A percentile compares a stretch with the other conserved stretches of the same genome.
Conservation (phyloP, 2,797 vertebrate genomes). For the Sebastes glaucus region DNA sequence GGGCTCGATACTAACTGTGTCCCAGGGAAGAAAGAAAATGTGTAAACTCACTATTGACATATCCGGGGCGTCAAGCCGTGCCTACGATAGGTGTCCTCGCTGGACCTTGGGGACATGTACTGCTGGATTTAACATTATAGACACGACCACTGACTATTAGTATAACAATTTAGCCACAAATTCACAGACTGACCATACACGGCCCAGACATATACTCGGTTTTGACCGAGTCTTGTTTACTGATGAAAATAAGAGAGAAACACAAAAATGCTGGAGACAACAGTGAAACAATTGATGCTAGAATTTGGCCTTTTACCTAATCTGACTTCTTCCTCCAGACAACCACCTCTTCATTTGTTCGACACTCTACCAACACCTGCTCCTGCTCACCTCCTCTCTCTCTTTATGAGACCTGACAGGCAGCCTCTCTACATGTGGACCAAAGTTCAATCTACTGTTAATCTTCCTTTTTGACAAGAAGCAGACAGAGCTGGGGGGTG, state of each 20-base stretch:
- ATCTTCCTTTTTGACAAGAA: conserved; percentile 53
- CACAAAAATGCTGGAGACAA: background rate
- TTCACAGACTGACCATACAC: too few species aligned
- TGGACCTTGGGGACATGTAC: too few species aligned
- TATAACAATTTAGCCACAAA: too few species aligned
- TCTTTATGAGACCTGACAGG: conserved; percentile 34
- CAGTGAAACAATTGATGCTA: background rate
- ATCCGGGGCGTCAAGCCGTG: too few species aligned
- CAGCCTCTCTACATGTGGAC: conserved; percentile 31
- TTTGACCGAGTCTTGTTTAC: too few species aligned
- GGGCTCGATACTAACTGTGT: too few species aligned
- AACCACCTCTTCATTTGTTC: background rate
- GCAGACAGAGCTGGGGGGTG: conserved; percentile 33
- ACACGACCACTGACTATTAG: too few species aligned
- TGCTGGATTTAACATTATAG: too few species aligned
- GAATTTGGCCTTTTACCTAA: background rate
- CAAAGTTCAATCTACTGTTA: conserved; percentile 66
- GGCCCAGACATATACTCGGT: too few species aligned
- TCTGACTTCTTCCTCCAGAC: conserved; percentile 7
- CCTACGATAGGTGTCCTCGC: too few species aligned
- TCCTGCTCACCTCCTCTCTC: conserved; percentile 1
- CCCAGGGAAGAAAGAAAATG: too few species aligned
- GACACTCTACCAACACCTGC: conserved; percentile 26
- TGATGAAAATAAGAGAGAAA: background rate
- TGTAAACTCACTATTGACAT: too few species aligned